Evolutionary conservation across 1,140 invertebrate genomes (phyloP), one percentile per base, ranked within the genome.

Genomic region (Danaus melanippus): DNA sequence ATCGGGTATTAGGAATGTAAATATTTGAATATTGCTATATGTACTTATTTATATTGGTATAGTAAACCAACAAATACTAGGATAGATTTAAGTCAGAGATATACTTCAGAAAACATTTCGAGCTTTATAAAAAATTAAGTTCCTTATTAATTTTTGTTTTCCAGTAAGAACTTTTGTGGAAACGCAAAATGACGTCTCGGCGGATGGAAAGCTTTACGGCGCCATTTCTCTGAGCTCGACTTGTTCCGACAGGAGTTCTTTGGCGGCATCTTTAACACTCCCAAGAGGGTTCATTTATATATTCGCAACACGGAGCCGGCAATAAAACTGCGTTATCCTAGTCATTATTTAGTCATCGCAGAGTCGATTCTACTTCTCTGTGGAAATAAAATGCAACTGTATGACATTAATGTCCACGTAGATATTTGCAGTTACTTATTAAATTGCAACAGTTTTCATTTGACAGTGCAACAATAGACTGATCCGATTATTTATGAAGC

Each of bases 291-390:
- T 81, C 74, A 85, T 85, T 84, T 85, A 84, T 85, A 84, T 84
- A 85, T 85, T 85, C 82, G 76, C 73, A 82, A 80, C 82, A 79
- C 82, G 82, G 73, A 84, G 74, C 58, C 71, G 64, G 82, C 72
- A 82, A 83, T 84, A 85, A 85, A 85, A 82, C 78, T 75, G 82
- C 79, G 82, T 85, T 85, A 85, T 82, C 79, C 82, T 67, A 70
- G 75, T 85, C 82, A 85, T 85, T 85, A 85, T 82, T 85, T 84
- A 85, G 82, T 85, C 82, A 85, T 85, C 81, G 74, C 78, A 69
- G 56, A 66, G 69, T 69, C 74, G 74, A 64, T 69, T 54, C 67
- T 65, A 62, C 67, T 61, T 60, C 56, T 54, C 64, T 53, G 54
- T 46, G 69, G 67, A 71, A 79, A 84, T 84, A 81, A 84, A 85